phyloP scores from a whole-genome alignment of 2,797 vertebrate species.

The Cyprinella venusta region DNA sequence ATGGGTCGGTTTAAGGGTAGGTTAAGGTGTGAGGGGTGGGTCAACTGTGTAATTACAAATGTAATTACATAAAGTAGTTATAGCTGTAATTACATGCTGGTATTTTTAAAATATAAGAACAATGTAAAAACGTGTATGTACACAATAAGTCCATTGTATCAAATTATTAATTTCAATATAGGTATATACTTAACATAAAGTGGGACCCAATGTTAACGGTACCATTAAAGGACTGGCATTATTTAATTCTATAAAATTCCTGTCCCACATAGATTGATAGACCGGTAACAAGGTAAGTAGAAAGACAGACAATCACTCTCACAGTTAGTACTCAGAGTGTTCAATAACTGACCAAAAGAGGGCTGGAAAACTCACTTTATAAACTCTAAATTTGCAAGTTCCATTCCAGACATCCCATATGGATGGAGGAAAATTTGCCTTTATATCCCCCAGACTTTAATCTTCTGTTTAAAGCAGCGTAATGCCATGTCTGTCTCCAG shows the following conservation, averaged over 20 bases:
- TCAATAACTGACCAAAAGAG: not conserved
- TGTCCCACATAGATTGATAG: not conserved
- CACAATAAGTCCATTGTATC: too few species aligned
- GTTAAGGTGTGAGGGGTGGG: too few species aligned
- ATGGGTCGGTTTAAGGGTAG: too few species aligned
- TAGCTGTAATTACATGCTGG: too few species aligned
- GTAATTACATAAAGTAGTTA: too few species aligned
- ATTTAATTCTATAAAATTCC: not conserved
- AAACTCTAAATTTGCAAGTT: conserved; percentile 8
- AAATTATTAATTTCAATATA: too few species aligned
- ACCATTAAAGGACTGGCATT: not conserved
- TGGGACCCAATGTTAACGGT: too few species aligned
- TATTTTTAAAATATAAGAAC: too few species aligned
- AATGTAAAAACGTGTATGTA: too few species aligned
- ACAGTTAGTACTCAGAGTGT: not conserved
- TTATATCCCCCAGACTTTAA: conserved; percentile 20
- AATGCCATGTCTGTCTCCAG: conserved; percentile 23
- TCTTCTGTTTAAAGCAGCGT: conserved; percentile 18
- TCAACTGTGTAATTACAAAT: too few species aligned
- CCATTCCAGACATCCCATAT: not conserved
- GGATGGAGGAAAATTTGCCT: not conserved
- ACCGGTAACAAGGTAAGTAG: not conserved
- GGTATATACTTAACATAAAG: too few species aligned
- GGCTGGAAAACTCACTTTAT: not conserved
- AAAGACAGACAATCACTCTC: not conserved